phyloP scores from a whole-genome alignment of 2,113 vertebrate species.

The Mesembrinibis cayennensis region DNA sequence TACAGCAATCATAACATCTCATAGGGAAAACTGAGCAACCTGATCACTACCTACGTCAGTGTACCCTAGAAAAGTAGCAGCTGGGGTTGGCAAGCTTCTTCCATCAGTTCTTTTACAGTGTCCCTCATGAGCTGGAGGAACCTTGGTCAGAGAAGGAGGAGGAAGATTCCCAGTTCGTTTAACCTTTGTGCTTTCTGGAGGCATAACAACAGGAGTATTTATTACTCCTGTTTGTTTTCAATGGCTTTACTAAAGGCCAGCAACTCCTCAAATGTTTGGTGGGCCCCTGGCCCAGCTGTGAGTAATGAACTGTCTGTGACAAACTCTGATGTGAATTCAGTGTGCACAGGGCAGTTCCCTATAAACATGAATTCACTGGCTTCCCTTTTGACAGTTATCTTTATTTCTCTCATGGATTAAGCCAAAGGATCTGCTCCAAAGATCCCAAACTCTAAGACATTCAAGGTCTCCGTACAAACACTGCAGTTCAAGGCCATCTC shows the following conservation, averaged over 20 bases:
- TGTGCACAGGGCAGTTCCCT: background rate
- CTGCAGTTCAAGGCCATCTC: background rate
- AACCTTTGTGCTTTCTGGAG: background rate
- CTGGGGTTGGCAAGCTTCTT: background rate
- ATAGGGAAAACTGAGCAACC: background rate
- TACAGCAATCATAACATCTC: background rate
- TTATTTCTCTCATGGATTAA: background rate
- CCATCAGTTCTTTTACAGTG: background rate
- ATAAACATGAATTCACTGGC: conserved; percentile 2
- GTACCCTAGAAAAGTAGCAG: background rate
- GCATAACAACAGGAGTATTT: background rate
- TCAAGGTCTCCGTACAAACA: background rate
- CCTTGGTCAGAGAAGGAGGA: background rate
- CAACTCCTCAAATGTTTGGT: background rate
- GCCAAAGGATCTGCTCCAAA: conserved; percentile 13
- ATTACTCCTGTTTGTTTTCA: conserved; percentile 7
- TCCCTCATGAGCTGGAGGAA: background rate
- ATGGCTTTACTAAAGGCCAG: conserved; percentile 11
- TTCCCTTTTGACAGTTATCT: conserved; percentile 17
- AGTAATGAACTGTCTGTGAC: background rate
- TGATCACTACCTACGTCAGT: background rate
- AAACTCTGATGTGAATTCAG: conserved; percentile 6
- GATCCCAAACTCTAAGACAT: background rate
- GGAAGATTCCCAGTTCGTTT: background rate
- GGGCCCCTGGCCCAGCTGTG: background rate